Percentiles rank a stretch among this genome's conserved stretches.
Conservation (phyloP, 1,140 invertebrate genomes). For the Chlorops oryzae region DNA sequence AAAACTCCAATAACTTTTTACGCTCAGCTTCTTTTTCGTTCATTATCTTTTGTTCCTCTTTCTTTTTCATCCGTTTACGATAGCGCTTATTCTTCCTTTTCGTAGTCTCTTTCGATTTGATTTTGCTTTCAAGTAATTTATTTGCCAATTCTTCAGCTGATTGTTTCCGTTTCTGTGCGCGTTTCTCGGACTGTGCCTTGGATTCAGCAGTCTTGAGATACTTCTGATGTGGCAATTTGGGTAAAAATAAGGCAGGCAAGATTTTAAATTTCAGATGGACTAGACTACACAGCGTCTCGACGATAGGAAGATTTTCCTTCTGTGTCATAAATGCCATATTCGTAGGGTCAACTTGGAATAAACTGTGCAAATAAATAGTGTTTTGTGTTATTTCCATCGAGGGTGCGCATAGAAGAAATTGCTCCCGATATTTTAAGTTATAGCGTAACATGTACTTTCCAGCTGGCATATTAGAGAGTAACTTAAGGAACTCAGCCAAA, state of each 20-base stretch:
- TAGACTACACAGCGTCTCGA: constrained; percentile 21
- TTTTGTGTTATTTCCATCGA: constrained; percentile 15
- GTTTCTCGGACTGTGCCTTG: too few relatives aligned
- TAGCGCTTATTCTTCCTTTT: too few relatives aligned
- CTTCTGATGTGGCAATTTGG: too few relatives aligned
- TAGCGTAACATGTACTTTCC: constrained; percentile 32
- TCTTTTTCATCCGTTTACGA: too few relatives aligned
- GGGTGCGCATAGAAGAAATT: constrained; percentile 27
- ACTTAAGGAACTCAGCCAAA: constrained; percentile 30
- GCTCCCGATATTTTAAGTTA: constrained; percentile 28
- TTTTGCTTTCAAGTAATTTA: neutral
- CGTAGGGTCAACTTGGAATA: constrained; percentile 18
- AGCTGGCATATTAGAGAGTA: constrained; percentile 19
- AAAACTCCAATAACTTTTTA: too few relatives aligned
- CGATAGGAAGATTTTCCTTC: constrained; percentile 24
- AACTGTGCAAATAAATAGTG: constrained; percentile 20
- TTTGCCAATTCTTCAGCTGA: neutral
- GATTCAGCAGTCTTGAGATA: too few relatives aligned
- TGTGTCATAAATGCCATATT: constrained; percentile 26
- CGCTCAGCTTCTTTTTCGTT: too few relatives aligned
- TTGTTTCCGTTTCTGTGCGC: too few relatives aligned
- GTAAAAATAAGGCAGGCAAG: constrained; percentile 28
- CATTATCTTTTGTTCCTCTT: too few relatives aligned
- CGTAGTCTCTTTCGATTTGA: too few relatives aligned
- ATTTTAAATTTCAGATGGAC: constrained; percentile 25